Conservation (phyloP, 2,797 vertebrate genomes). For the Rallus crepitans region DNA sequence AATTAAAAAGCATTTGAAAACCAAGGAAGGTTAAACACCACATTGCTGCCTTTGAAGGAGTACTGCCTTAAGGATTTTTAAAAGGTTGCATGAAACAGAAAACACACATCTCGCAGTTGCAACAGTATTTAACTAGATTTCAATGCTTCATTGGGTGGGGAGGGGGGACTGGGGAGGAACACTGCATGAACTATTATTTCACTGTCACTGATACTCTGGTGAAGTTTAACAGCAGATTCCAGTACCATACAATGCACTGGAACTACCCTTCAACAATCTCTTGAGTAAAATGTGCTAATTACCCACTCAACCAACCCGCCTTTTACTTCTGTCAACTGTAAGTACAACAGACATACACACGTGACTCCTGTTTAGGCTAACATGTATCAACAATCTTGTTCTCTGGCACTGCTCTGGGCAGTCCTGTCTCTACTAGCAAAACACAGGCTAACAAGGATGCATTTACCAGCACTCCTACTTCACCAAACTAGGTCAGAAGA, state of each 20-base stretch:
- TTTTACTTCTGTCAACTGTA: not conserved
- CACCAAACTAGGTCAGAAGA: not conserved
- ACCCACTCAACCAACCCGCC: not conserved
- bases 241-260: fast-evolving
- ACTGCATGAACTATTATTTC: not conserved
- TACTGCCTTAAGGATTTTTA: not conserved
- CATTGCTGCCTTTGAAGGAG: not conserved
- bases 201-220: not conserved
- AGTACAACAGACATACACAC: not conserved
- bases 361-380: not conserved
- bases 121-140: not conserved
- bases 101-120: not conserved
- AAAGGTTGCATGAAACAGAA: fast-evolving
- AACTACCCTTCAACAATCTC: not conserved
- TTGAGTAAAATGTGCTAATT: fast-evolving
- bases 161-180: not conserved
- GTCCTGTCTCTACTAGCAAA: not conserved
- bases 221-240: not conserved
- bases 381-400: fast-evolving
- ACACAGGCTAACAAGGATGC: not conserved
- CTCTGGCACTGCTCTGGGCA: not conserved
- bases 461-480: not conserved
- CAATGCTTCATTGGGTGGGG: not conserved
- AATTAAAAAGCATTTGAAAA: not conserved
- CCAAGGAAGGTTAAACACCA: not conserved